Evolutionary conservation across 2,888 invertebrate species (phyloP).

Genomic region (Opisthograptis luteolata): DNA sequence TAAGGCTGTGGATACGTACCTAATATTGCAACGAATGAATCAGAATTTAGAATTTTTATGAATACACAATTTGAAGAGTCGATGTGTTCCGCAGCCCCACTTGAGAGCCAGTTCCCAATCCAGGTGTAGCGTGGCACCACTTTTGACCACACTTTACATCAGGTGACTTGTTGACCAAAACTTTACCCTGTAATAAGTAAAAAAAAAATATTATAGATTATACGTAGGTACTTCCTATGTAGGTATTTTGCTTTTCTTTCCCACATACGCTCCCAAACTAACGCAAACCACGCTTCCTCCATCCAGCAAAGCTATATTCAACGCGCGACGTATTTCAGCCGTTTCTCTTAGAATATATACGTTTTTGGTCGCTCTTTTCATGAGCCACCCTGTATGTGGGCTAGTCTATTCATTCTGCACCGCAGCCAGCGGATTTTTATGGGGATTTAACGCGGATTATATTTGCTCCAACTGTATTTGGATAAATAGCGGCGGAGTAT

Average conservation of each 20-base stretch:
- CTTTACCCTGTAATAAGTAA: no score
- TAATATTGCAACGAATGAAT: no score
- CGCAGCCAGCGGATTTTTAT: conserved; percentile 70
- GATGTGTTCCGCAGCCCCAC: no score
- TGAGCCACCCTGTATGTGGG: conserved; percentile 72
- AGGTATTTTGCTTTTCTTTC: no score
- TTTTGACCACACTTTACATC: no score
- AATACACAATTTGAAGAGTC: no score
- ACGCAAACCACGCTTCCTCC: background rate
- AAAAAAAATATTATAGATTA: background rate
- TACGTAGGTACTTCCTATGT: no score
- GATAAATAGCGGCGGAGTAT: conserved; percentile 55
- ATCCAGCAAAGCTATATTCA: conserved; percentile 21
- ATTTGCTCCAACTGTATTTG: conserved; percentile 66
- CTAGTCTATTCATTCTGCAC: conserved; percentile 74
- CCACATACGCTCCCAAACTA: background rate
- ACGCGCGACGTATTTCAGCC: conserved; percentile 70
- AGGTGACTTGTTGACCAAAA: no score
- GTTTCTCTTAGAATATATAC: conserved; percentile 75
- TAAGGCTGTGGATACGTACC: no score
- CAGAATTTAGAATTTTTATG: no score
- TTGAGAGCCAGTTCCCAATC: no score
- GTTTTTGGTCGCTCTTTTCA: conserved; percentile 78
- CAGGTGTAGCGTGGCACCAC: no score
- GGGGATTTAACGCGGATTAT: conserved; percentile 73